These are phyloP conservation scores for Oryzias curvinotus DNA, from an alignment of 2,113 vertebrate genomes.

Conservation along the genomic window DNA sequence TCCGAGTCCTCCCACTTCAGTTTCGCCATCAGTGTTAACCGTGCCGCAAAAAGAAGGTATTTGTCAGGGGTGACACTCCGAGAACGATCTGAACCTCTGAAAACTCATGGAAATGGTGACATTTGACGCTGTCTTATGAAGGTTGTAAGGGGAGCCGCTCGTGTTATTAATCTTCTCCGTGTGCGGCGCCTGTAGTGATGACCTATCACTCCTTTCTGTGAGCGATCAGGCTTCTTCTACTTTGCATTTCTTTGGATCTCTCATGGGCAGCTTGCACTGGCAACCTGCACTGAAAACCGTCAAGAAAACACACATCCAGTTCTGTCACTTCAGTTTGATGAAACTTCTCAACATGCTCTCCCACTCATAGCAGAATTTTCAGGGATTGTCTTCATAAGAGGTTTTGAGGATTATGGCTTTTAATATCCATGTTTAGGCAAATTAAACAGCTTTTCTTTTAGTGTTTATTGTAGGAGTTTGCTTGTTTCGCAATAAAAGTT, in stretches of 20 bases:
- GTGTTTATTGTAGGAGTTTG: too few relatives aligned
- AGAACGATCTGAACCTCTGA: background rate
- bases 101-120: conserved; percentile 4
- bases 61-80: background rate
- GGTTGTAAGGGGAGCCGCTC: conserved; percentile 38
- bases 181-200: conserved; percentile 64
- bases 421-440: too few relatives aligned
- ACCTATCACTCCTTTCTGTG: conserved; percentile 68
- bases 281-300: conserved; percentile 80
- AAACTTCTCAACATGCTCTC: background rate
- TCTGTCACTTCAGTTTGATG: conserved; percentile 25
- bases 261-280: conserved; percentile 73
- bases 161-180: conserved; percentile 65
- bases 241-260: conserved; percentile 75
- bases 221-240: conserved; percentile 71
- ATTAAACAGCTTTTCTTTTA: too few relatives aligned
- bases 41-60: conserved; percentile 4
- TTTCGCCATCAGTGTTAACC: too few relatives aligned
- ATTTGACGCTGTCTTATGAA: conserved; percentile 31
- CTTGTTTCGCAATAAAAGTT: too few relatives aligned
- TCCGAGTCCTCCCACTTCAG: too few relatives aligned
- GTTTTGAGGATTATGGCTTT: too few relatives aligned
- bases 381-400: too few relatives aligned
- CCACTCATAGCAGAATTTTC: too few relatives aligned
- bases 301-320: conserved; percentile 77